Base-by-base conservation (phyloP, 2,797 vertebrate genomes). In the Acanthornis magna region DNA sequence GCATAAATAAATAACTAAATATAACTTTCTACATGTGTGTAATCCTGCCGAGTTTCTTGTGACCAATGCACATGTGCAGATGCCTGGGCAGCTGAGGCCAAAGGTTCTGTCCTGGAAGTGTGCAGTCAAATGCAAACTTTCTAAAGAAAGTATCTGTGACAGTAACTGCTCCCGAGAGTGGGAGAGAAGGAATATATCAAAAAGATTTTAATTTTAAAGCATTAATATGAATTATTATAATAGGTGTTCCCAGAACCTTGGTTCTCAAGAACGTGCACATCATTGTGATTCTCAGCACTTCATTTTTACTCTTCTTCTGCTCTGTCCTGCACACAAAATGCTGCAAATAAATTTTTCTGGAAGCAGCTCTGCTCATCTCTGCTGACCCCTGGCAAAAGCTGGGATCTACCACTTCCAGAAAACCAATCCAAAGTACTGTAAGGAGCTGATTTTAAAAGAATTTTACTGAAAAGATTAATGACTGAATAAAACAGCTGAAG, bases 241-340 rank as follows among this genome's bases (percentile, higher is more conserved):
- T 11, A 75, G 20, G 13, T 83, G 29, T 72, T 85, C 23, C 45
- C 43, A 17, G 73, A 78, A 58, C 55, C 26, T 65, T 89, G 15
- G 10, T 63, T 91, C 38, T 48, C 12, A 4, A 48, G 32, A 63
- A 50, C 0, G 0, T 25, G 8, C 55, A 32, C 66, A 36, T 23
- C 43, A 53, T 13, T 74, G 22, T 34, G 50, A 89, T 43, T 6
- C 13, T 38, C 34, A 76, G 30, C 34, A 17, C 25, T 92, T 73
- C 5, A 58, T 58, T 38, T 85, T 82, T 30, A 38, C 40, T 90
- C 32, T 72, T 76, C 21, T 74, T 86, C 48, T 93, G 32, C 63
- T 87, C 40, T 62, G 16, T 62, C 20, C 23, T 82, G 11, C 42
- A 83, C 25, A 65, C 15, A 85, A 89, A 85, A 74, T 3, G 1